Conservation (phyloP, 2,113 vertebrate species). For the Malurus alboscapulatus region DNA sequence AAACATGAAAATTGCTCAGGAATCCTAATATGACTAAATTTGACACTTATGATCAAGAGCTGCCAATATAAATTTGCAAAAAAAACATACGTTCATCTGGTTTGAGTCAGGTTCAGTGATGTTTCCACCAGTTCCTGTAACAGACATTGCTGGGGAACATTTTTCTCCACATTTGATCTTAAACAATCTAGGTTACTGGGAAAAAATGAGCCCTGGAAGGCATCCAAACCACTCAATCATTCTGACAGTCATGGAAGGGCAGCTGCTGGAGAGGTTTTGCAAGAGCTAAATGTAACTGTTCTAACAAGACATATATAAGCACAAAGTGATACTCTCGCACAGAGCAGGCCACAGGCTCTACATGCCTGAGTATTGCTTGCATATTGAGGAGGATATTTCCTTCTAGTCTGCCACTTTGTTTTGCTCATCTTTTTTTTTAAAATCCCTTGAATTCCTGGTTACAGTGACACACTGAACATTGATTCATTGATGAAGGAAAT, state of each 20-base stretch:
- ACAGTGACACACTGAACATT: neutral
- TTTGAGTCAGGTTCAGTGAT: neutral
- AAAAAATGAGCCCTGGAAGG: constrained; percentile 25
- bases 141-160: neutral
- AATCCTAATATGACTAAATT: neutral
- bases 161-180: neutral
- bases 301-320: neutral
- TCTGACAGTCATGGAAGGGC: neutral
- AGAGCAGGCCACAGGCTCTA: neutral
- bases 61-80: neutral
- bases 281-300: neutral
- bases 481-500: neutral
- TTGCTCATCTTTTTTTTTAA: neutral
- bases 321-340: neutral
- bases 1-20: neutral
- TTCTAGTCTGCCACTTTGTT: neutral
- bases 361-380: neutral
- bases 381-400: neutral
- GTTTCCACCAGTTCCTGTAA: neutral
- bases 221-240: neutral
- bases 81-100: neutral
- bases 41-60: neutral
- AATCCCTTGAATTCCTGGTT: neutral
- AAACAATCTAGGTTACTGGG: constrained; percentile 10
- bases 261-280: neutral